Conservation (phyloP, 2,113 vertebrate genomes). For the Tichodroma muraria region DNA sequence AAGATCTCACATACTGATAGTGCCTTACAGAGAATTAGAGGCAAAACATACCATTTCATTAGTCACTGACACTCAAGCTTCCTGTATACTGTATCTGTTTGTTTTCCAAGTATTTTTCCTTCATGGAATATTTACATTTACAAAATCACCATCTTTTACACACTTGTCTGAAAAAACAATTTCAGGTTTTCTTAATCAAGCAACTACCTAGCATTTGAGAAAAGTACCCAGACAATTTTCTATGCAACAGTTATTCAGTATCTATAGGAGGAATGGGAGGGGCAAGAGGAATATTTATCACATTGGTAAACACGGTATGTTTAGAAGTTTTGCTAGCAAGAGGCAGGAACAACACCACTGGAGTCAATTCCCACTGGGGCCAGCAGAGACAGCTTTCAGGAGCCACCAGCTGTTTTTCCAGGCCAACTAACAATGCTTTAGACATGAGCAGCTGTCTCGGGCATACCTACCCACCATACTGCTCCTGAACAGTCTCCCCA, state of each 20-base stretch:
- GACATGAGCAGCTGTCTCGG: not conserved
- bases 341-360: not conserved
- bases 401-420: not conserved
- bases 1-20: not conserved
- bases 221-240: not conserved
- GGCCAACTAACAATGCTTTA: not conserved
- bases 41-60: not conserved
- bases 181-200: not conserved
- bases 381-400: not conserved
- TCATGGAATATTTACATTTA: not conserved
- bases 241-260: not conserved
- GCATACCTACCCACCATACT: not conserved
- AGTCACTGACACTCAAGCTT: not conserved
- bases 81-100: not conserved
- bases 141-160: not conserved
- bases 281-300: not conserved
- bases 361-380: not conserved
- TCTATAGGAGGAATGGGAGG: not conserved
- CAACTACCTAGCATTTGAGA: not conserved
- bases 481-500: not conserved
- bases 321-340: not conserved
- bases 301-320: not conserved
- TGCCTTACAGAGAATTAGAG: not conserved
- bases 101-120: slow-evolving; percentile 23
- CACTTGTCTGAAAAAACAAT: not conserved